Evolutionary conservation across 2,113 vertebrate species (phyloP).

Genomic region (Malurus alboscapulatus): DNA sequence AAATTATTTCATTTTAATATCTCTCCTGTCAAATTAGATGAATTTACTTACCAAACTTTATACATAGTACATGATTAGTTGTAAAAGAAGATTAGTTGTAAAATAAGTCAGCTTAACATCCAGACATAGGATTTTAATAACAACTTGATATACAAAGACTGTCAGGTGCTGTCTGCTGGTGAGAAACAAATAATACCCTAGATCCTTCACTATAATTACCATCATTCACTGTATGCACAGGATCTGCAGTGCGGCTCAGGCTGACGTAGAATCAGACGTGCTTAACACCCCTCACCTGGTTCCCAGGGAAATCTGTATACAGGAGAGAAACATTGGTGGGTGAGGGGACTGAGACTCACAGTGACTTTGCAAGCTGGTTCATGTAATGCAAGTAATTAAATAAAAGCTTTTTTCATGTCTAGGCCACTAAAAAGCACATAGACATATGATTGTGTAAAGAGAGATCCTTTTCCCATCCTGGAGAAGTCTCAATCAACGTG

Average conservation of each 20-base stretch:
- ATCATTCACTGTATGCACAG: conserved; percentile 32
- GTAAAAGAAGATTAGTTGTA: conserved; percentile 70
- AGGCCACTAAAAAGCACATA: not conserved
- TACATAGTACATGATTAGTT: conserved; percentile 64
- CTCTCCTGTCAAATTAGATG: conserved; percentile 68
- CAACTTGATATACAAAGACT: conserved; percentile 69
- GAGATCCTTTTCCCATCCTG: not conserved
- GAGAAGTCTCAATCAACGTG: accelerated
- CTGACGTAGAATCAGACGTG: not conserved
- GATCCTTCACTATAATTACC: conserved; percentile 60
- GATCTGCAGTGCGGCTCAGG: not conserved
- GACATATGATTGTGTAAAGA: not conserved
- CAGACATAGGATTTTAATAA: conserved; percentile 68
- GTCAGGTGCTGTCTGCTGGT: conserved; percentile 57
- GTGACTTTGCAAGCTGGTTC: not conserved
- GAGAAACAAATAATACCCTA: conserved; percentile 66
- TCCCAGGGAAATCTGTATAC: not conserved
- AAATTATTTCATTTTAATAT: conserved; percentile 71
- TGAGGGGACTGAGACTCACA: not conserved
- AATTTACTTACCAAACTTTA: conserved; percentile 72
- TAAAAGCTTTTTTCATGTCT: accelerated
- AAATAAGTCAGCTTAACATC: conserved; percentile 69
- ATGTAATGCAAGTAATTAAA: not conserved
- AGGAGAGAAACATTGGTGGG: not conserved
- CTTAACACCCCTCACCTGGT: not conserved